These are phyloP conservation scores for Salvelinus namaycush DNA, from an alignment of 2,113 vertebrate species.

Conservation along the genomic window DNA sequence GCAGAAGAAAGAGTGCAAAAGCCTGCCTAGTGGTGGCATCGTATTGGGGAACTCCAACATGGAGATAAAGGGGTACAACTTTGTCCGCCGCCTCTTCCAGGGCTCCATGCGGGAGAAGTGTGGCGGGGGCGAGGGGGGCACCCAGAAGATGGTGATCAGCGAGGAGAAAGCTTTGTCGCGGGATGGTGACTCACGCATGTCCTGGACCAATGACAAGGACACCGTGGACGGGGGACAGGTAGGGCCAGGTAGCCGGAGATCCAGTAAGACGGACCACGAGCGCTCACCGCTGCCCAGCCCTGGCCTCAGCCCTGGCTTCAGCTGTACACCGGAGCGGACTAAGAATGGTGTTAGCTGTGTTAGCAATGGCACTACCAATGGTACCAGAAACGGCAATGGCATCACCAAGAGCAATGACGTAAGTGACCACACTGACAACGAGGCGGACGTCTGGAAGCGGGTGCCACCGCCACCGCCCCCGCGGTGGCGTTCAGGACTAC, in stretches of 20 bases:
- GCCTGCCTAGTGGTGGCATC: constrained; percentile 51
- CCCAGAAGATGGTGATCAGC: constrained; percentile 70
- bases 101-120: constrained; percentile 79
- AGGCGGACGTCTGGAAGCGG: constrained; percentile 74
- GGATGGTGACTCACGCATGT: constrained; percentile 76
- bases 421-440: constrained; percentile 34
- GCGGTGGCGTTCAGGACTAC: constrained; percentile 47
- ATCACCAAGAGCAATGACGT: constrained; percentile 8
- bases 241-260: constrained; percentile 64
- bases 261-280: constrained; percentile 59
- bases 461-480: constrained; percentile 53
- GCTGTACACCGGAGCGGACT: background rate
- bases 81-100: constrained; percentile 85
- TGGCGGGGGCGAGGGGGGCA: constrained; percentile 41
- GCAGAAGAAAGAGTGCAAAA: constrained; percentile 90
- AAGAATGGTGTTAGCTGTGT: constrained; percentile 5
- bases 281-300: constrained; percentile 32
- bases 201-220: constrained; percentile 66
- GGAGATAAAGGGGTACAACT: constrained; percentile 82
- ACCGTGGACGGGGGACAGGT: constrained; percentile 60
- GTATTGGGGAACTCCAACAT: constrained; percentile 52
- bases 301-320: constrained; percentile 18
- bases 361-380: too few species aligned
- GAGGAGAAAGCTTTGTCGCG: constrained; percentile 68
- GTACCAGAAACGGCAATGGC: background rate